Evolutionary conservation across 2,888 invertebrate species (phyloP).

Genomic region (Andrena bicolor): DNA sequence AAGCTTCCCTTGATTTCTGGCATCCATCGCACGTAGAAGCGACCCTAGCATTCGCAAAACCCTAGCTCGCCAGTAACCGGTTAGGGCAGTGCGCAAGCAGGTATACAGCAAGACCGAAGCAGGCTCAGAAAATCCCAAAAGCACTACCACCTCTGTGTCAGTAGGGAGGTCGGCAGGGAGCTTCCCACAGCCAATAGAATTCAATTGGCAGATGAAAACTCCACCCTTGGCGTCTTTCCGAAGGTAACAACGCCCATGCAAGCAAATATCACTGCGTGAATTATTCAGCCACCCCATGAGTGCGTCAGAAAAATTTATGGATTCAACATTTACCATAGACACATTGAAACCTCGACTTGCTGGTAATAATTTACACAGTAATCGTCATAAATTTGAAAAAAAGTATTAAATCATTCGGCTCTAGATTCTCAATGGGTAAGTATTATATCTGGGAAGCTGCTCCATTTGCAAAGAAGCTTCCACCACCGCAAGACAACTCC

Average conservation of each 20-base stretch:
- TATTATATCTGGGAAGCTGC: too few relatives aligned
- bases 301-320: too few relatives aligned
- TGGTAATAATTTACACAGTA: too few relatives aligned
- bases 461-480: too few relatives aligned
- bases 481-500: too few relatives aligned
- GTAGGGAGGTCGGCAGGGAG: conserved; percentile 5
- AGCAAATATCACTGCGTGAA: not conserved
- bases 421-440: too few relatives aligned
- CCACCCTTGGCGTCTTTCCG: not conserved
- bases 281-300: not conserved
- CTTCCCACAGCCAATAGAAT: conserved; percentile 26
- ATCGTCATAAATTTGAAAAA: too few relatives aligned
- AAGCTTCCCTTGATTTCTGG: not conserved
- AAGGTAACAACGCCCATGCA: conserved; percentile 14
- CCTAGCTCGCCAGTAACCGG: not conserved
- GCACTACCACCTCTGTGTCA: conserved; percentile 8
- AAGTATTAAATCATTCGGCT: too few relatives aligned
- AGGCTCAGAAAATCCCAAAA: conserved; percentile 29
- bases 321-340: too few relatives aligned
- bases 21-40: not conserved
- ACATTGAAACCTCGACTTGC: too few relatives aligned
- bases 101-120: not conserved
- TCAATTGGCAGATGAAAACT: conserved; percentile 35
- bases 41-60: conserved; percentile 4
- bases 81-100: conserved; percentile 27